These are phyloP conservation scores for Amazona vittata DNA, from an alignment of 2,113 vertebrate genomes.

Conservation along the genomic window DNA sequence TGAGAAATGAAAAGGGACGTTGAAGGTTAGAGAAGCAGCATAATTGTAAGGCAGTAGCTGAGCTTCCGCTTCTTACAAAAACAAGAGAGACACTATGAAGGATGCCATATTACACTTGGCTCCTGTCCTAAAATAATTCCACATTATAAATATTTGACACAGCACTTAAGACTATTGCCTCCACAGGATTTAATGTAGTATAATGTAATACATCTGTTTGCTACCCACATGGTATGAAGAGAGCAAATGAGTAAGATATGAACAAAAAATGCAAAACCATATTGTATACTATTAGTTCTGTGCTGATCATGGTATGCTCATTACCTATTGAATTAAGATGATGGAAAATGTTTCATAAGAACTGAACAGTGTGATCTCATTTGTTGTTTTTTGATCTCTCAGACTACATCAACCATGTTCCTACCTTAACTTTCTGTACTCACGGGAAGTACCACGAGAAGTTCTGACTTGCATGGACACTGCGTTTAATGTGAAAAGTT, in stretches of 20 bases:
- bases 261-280: neutral
- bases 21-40: neutral
- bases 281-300: neutral
- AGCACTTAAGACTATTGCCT: conserved; percentile 63
- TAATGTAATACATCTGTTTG: conserved; percentile 66
- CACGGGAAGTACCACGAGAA: neutral
- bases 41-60: conserved; percentile 41
- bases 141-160: conserved; percentile 65
- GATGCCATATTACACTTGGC: conserved; percentile 60
- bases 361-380: neutral
- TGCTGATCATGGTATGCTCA: neutral
- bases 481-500: neutral
- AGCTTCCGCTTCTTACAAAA: conserved; percentile 15
- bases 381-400: neutral
- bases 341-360: neutral
- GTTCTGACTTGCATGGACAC: neutral
- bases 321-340: neutral
- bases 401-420: neutral
- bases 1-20: neutral
- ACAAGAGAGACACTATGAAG: conserved; percentile 38
- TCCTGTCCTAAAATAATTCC: conserved; percentile 59
- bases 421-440: neutral
- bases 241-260: neutral
- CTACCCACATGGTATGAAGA: conserved; percentile 30
- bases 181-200: conserved; percentile 49